Conservation (phyloP, 2,113 vertebrate species). For the Natator depressus region DNA sequence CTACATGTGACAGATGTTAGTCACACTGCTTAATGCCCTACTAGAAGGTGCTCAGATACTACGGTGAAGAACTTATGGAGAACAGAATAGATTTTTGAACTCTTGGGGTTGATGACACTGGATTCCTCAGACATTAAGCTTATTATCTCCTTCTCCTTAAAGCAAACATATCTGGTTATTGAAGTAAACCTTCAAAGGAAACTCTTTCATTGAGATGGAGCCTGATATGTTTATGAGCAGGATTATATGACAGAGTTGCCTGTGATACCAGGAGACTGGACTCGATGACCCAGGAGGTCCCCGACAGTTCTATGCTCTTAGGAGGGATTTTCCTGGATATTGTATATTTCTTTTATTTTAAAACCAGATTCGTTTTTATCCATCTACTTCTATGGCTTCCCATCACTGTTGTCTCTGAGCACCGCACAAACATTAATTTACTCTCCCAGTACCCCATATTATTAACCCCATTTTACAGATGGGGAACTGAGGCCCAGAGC, state of each 20-base stretch:
- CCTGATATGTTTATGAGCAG: not conserved
- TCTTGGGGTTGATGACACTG: not conserved
- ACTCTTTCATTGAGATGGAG: not conserved
- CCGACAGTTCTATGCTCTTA: not conserved
- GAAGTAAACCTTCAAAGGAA: not conserved
- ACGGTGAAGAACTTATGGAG: not conserved
- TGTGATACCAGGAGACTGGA: not conserved
- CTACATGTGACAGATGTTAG: rapidly evolving
- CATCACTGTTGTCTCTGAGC: not conserved
- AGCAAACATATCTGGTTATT: not conserved
- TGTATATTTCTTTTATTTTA: not conserved
- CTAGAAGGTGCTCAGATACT: rapidly evolving
- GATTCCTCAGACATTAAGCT: not conserved
- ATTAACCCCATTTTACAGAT: not conserved
- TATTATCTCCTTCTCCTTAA: not conserved
- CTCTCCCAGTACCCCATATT: not conserved
- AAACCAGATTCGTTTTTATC: no score
- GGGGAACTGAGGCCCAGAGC: no score
- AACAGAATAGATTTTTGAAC: not conserved
- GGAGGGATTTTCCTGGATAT: not conserved
- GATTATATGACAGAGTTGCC: not conserved
- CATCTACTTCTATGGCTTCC: not conserved
- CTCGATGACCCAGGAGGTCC: not conserved
- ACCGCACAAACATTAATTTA: not conserved
- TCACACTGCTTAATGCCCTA: not conserved